phyloP scores from a whole-genome alignment of 2,888 invertebrate species.

The Carpatolechia fugitivella region DNA sequence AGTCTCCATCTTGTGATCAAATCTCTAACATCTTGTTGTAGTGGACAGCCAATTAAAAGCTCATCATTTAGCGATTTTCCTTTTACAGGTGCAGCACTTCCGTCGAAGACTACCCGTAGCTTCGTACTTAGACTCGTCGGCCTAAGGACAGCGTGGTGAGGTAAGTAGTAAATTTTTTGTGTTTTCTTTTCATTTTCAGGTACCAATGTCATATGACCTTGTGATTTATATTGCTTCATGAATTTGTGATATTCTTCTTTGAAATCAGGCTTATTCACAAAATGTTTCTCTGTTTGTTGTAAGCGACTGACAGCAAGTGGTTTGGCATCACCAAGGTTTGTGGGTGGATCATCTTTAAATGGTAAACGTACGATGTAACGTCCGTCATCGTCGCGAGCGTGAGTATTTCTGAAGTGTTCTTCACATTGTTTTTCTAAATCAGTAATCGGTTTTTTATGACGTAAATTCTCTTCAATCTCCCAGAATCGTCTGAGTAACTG shows the following conservation, averaged over 20 bases:
- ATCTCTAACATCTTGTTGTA: slow-evolving; percentile 23
- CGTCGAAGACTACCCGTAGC: slow-evolving; percentile 27
- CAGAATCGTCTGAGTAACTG: slow-evolving; percentile 22
- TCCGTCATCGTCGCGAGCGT: slow-evolving; percentile 17
- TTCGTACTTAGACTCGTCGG: slow-evolving; percentile 23
- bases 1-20: slow-evolving; percentile 24
- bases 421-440: slow-evolving; percentile 24
- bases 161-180: slow-evolving; percentile 23
- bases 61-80: slow-evolving; percentile 23
- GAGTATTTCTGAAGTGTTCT: slow-evolving; percentile 23
- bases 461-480: slow-evolving; percentile 26
- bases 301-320: slow-evolving; percentile 22
- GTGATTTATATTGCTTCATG: slow-evolving; percentile 22
- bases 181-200: slow-evolving; percentile 21
- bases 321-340: slow-evolving; percentile 22
- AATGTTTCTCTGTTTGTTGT: slow-evolving; percentile 23
- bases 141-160: slow-evolving; percentile 26
- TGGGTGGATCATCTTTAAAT: slow-evolving; percentile 19
- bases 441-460: slow-evolving; percentile 19
- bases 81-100: slow-evolving; percentile 22
- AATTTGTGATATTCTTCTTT: slow-evolving; percentile 24
- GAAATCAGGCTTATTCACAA: slow-evolving; percentile 20
- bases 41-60: slow-evolving; percentile 6
- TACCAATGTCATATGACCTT: slow-evolving; percentile 25
- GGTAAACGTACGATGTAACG: slow-evolving; percentile 26